Evolutionary conservation across 2,797 vertebrate species (phyloP), one percentile per base, ranked within the genome.

Genomic region (Linurgus olivaceus): DNA sequence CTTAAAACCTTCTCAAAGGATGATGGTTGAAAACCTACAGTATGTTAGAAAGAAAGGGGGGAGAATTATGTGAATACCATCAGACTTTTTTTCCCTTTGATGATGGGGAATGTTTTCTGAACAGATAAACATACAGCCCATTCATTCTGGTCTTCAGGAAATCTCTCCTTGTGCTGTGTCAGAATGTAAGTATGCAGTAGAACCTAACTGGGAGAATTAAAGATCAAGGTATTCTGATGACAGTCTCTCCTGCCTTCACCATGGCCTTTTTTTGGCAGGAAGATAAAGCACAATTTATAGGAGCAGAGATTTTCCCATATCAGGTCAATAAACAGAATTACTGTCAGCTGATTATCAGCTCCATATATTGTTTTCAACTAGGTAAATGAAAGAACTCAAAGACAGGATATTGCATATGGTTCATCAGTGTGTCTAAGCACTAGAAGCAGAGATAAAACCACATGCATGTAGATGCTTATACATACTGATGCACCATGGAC

Each of bases 11-110:
- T 87, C 31, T 90, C 70, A 51, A 38, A 82, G 44, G 79, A 91
- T 29, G 45, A 55, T 1, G 50, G 66, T 5, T 95, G 91, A 84
- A 94, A 94, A 72, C 81, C 95, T 97, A 59, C 45, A 84, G 57
- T 37, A 83, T 11, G 28, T 87, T 31, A 83, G 21, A 81, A 84
- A 76, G 31, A 94, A 93, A 65, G 6, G 0, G 14, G 6, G 7
- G 7, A 4, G 5, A 92, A 54, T 14, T 54, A 76, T 2, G 10
- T 35, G 61, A 95, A 58, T 74, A 61, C n/a, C 45, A 70, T 21
- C 13, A 78, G 24, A 72, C 15, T 15, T 51, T 57, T 25, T 57
- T 75, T 42, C 29, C 42, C 50, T 78, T 19, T 57, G 31, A 66
- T 23, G 2, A 3, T 24, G 7, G 1, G 20, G 11, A 78, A 52